A percentile compares a stretch with the other conserved stretches of the same genome.
These are phyloP conservation scores for Pseudochirops cupreus DNA, from an alignment of 2,797 vertebrate genomes.

Conservation along the genomic window DNA sequence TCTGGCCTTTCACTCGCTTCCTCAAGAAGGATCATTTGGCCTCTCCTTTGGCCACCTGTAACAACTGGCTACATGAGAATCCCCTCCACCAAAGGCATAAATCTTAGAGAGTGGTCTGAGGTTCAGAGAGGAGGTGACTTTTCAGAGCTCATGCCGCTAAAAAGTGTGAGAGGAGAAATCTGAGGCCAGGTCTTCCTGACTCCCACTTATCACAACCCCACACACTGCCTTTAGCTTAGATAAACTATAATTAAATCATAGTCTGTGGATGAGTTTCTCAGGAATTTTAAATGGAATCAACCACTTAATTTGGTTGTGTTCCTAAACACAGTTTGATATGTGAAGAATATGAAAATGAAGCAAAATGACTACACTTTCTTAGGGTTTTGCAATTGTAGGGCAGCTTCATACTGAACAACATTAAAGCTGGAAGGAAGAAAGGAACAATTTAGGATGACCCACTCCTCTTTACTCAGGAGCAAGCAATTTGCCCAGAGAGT, in stretches of 20 bases:
- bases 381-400: neutral
- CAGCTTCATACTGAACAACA: neutral
- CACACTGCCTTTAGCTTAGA: constrained; percentile 32
- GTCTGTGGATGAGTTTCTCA: constrained; percentile 46
- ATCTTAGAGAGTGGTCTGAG: neutral
- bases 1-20: constrained; percentile 34
- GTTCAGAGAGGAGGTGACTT: neutral
- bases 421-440: neutral
- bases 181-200: neutral
- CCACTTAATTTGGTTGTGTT: constrained; percentile 58
- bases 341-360: neutral
- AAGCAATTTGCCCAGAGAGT: neutral
- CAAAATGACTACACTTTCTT: neutral
- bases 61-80: constrained; percentile 46
- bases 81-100: neutral
- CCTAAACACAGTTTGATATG: neutral
- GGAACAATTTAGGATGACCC: neutral
- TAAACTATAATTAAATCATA: constrained; percentile 55
- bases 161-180: neutral
- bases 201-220: neutral
- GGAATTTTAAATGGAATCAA: constrained; percentile 62
- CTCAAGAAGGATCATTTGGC: constrained; percentile 58
- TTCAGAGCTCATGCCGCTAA: neutral
- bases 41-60: constrained; percentile 57
- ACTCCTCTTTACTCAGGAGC: neutral